Base-by-base conservation (phyloP, 2,113 vertebrate species). In the Paratilapia polleni region DNA sequence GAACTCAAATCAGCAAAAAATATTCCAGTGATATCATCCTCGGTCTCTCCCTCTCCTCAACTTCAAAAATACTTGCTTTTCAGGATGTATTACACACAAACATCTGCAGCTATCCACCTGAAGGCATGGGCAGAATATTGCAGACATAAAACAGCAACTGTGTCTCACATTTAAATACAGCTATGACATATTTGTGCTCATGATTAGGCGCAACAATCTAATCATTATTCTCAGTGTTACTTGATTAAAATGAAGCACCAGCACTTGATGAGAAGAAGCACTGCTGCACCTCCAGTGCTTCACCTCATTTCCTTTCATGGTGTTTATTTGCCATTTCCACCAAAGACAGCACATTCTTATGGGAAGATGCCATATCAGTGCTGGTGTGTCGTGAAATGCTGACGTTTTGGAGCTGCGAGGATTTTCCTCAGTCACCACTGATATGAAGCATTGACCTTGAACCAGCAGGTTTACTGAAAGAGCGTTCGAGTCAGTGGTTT, bases 11-110 rank as follows among this genome's bases (percentile, higher is more conserved):
- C 64, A 58, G 59, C 78, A 80, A 49, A 85, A 81, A 68, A n/a
- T 64, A 87, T 88, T 94, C 91, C 93, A 94, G 94, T 95, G 90
- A 88, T 76, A 78, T 73, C 1, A 2, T 76, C 78, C 47, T 56
- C 28, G 11, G 58, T 26, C 19, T 17, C 20, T 52, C 57, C 1
- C 58, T 41, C 4, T 31, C 54, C 56, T 5, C 6, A 31, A 49
- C 43, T 31, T 77, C 38, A 31, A 73, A 52, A 31, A 31, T 17
- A 31, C 12, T 52, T 12, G 17, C 28, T 73, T 73, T 77, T 31
- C 57, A 68, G 36, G 62, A 78, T 77, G 22, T 70, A 75, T 31
- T 43, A 22, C 41, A 58, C 38, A 85, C 68, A 60, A 24, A 77
- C 70, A 79, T 54, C 80, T 70, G 78, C 43, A 11, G 68, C 28